Conservation (phyloP, 2,113 vertebrate genomes). For the Toxostoma redivivum region DNA sequence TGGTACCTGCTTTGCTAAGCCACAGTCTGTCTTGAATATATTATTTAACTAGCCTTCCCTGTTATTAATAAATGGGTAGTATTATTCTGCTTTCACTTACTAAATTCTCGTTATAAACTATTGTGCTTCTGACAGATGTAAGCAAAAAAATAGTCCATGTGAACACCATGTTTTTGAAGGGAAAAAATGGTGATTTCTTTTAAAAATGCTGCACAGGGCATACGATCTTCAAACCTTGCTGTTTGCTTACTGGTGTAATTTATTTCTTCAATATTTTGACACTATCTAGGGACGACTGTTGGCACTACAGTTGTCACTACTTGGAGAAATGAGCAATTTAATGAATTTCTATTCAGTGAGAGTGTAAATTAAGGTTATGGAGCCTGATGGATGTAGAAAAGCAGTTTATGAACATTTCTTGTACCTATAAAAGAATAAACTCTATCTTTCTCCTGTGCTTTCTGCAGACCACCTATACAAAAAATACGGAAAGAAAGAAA, state of each 20-base stretch:
- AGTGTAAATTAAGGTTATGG: conserved; percentile 1
- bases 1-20: conserved; percentile 12
- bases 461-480: neutral
- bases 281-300: conserved; percentile 7
- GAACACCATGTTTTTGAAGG: neutral
- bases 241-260: conserved; percentile 29
- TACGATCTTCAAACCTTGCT: neutral
- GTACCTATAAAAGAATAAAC: neutral
- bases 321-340: conserved; percentile 8
- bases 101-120: neutral
- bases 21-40: neutral
- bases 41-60: conserved; percentile 21
- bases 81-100: neutral
- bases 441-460: neutral
- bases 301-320: neutral
- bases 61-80: neutral
- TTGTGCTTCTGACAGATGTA: neutral
- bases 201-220: neutral
- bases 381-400: neutral
- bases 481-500: neutral
- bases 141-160: neutral
- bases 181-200: neutral
- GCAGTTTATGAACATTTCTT: neutral
- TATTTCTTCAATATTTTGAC: conserved; percentile 64
- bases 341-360: neutral